phyloP scores from a whole-genome alignment of 2,797 vertebrate species.

The Bothrops alternatus region DNA sequence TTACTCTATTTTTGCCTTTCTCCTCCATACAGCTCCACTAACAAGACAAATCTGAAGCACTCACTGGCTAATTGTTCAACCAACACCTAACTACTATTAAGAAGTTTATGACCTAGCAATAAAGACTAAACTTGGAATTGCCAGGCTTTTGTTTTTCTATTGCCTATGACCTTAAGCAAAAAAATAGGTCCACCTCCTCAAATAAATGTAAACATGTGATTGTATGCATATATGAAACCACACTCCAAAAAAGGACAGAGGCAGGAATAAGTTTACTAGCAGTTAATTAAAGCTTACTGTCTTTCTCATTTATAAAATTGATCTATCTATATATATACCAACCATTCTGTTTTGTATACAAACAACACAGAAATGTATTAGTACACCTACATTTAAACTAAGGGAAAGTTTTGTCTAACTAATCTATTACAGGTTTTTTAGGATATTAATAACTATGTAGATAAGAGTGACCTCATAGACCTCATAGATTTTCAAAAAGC shows the following conservation, averaged over 20 bases:
- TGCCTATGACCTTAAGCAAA: background rate
- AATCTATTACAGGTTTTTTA: background rate
- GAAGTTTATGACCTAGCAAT: background rate
- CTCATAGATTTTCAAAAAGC: background rate
- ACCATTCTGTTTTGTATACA: background rate
- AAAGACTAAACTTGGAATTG: background rate
- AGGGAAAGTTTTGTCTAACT: background rate
- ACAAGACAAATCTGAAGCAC: background rate
- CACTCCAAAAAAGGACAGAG: background rate
- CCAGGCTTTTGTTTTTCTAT: background rate
- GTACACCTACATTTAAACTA: background rate
- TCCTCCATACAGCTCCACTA: background rate
- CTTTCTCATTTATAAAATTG: background rate
- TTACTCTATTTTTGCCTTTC: background rate
- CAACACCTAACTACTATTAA: background rate
- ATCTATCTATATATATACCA: background rate
- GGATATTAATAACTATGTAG: background rate
- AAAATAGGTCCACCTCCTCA: background rate
- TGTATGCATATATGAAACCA: background rate
- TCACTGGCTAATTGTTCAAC: background rate
- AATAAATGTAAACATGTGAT: background rate
- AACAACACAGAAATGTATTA: background rate
- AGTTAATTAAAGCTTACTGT: background rate
- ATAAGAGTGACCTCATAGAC: background rate
- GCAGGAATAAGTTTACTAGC: background rate